Conservation (phyloP, 2,888 invertebrate species). For the Rotaria magnacalcarata region DNA sequence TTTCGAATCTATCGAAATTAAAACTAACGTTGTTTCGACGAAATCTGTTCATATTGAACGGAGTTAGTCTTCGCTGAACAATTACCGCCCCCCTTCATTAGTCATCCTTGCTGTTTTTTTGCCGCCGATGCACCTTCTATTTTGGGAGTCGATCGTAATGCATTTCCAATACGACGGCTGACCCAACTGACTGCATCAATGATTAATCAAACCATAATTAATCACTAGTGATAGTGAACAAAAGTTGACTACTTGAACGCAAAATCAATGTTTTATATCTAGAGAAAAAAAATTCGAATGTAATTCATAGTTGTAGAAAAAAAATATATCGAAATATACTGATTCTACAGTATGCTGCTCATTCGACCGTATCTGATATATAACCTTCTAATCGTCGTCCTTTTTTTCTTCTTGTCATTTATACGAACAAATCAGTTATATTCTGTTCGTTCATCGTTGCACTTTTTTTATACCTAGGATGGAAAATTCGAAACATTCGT, state of each 20-base stretch:
- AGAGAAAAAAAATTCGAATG: neutral
- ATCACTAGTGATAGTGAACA: neutral
- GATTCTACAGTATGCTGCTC: neutral
- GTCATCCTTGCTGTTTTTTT: neutral
- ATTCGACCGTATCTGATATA: neutral
- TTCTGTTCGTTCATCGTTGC: neutral
- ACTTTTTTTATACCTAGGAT: neutral
- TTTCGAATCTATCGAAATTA: too few species aligned
- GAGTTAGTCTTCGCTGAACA: neutral
- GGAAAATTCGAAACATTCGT: neutral
- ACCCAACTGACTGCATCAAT: neutral
- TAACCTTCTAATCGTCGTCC: neutral
- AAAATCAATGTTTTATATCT: neutral
- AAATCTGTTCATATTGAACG: neutral
- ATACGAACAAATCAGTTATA: neutral
- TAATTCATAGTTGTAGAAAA: neutral
- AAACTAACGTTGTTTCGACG: neutral
- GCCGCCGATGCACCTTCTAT: neutral
- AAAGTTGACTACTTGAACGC: neutral
- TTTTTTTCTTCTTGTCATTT: neutral
- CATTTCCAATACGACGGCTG: neutral
- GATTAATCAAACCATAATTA: conserved; percentile 30
- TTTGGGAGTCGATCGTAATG: neutral
- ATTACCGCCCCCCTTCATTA: neutral
- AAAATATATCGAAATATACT: neutral